These are phyloP conservation scores for Rhinichthys osculus DNA, from an alignment of 2,797 vertebrate genomes.

Conservation along the genomic window DNA sequence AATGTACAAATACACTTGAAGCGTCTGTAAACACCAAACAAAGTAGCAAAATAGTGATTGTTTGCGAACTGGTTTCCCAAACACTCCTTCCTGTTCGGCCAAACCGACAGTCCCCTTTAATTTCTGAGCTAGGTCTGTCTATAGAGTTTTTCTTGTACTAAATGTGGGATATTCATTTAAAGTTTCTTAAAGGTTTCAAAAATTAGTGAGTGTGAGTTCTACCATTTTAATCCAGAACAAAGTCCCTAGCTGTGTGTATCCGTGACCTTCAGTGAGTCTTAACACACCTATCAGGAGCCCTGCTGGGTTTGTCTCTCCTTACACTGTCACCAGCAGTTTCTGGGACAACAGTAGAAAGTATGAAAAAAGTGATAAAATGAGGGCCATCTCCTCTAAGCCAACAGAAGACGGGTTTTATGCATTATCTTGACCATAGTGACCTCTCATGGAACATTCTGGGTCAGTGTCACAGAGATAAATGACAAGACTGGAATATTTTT, in stretches of 20 bases:
- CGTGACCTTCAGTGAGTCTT: slow-evolving; percentile 33
- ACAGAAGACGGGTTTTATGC: slow-evolving; percentile 20
- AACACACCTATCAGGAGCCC: neutral
- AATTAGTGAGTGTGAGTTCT: neutral
- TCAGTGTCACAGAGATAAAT: slow-evolving; percentile 39
- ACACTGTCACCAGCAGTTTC: slow-evolving; percentile 16
- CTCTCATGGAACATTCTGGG: slow-evolving; percentile 22
- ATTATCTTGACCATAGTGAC: slow-evolving; percentile 20
- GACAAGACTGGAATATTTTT: slow-evolving; percentile 3
- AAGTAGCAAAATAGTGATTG: neutral
- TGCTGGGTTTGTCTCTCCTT: neutral
- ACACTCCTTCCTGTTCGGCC: neutral
- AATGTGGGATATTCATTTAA: neutral
- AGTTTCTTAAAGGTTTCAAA: neutral
- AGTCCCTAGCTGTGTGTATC: neutral
- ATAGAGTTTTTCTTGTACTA: neutral
- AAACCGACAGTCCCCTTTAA: neutral
- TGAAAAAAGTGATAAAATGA: slow-evolving; percentile 9
- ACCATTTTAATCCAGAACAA: neutral
- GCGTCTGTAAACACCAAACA: neutral
- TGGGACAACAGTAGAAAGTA: slow-evolving; percentile 26
- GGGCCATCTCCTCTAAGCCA: slow-evolving; percentile 3
- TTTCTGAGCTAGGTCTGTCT: neutral
- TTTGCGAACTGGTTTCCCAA: neutral
- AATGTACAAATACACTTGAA: neutral